Conservation (phyloP, 1,140 invertebrate genomes). For the Cherax quadricarinatus region DNA sequence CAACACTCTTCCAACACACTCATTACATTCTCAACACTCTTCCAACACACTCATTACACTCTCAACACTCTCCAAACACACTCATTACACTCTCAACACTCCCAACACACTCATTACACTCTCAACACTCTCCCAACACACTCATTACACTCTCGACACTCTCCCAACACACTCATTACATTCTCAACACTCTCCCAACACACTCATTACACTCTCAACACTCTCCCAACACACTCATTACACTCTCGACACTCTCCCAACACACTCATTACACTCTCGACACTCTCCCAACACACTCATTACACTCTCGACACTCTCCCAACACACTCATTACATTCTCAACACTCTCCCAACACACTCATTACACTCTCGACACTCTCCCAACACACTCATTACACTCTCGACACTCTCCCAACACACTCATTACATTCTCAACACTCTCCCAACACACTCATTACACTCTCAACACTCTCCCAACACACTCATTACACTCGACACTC, state of each 20-base stretch:
- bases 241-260: background rate
- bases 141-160: too few species aligned
- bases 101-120: background rate
- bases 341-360: background rate
- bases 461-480: background rate
- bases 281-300: background rate
- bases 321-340: too few species aligned
- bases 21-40: background rate
- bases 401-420: background rate
- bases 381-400: too few species aligned
- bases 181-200: background rate
- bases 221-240: background rate
- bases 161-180: background rate
- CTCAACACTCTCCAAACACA: background rate
- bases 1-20: background rate
- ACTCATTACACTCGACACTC: too few species aligned
- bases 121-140: background rate
- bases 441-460: too few species aligned
- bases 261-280: background rate
- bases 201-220: background rate
- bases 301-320: background rate
- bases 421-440: background rate
- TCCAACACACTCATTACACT: background rate
- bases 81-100: background rate
- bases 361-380: background rate